Conservation (phyloP, 2,797 vertebrate species). For the Diplodus puntazzo region DNA sequence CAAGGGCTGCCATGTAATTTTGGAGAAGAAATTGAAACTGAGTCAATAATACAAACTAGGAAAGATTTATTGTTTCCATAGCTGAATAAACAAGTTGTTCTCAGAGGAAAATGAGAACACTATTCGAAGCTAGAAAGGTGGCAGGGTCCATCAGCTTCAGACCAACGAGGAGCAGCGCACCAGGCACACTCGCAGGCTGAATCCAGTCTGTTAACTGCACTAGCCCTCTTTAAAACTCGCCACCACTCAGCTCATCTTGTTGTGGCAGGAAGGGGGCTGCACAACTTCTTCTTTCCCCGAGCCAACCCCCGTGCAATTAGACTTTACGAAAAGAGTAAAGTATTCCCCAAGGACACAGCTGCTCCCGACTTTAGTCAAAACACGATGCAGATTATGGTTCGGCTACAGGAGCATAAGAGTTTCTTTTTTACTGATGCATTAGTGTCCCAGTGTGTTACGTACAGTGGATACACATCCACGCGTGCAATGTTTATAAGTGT, state of each 20-base stretch:
- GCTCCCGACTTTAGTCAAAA: slow-evolving; percentile 62
- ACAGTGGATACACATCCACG: background rate
- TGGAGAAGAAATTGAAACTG: too few relatives aligned
- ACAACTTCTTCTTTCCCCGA: slow-evolving; percentile 29
- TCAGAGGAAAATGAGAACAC: too few relatives aligned
- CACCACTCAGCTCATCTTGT: slow-evolving; percentile 49
- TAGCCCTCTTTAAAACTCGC: slow-evolving; percentile 24
- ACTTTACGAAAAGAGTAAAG: slow-evolving; percentile 62
- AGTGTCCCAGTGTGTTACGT: background rate
- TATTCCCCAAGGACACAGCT: slow-evolving; percentile 70
- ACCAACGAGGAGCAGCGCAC: background rate
- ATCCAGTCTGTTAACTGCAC: slow-evolving; percentile 42
- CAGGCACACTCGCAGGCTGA: slow-evolving; percentile 24
- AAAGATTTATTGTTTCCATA: too few relatives aligned
- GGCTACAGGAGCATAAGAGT: slow-evolving; percentile 19
- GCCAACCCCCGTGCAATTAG: slow-evolving; percentile 58
- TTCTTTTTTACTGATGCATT: slow-evolving; percentile 1
- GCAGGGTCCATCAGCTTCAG: background rate
- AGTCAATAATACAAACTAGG: too few relatives aligned
- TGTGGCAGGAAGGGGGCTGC: slow-evolving; percentile 56
- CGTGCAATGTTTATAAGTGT: background rate
- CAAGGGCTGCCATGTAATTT: too few relatives aligned
- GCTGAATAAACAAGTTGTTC: too few relatives aligned
- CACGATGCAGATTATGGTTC: slow-evolving; percentile 45
- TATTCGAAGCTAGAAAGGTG: too few relatives aligned